A percentile compares a stretch with the other conserved stretches of the same genome.
These are phyloP conservation scores for Rhyzopertha dominica DNA, from an alignment of 1,140 invertebrate species.

Conservation along the genomic window DNA sequence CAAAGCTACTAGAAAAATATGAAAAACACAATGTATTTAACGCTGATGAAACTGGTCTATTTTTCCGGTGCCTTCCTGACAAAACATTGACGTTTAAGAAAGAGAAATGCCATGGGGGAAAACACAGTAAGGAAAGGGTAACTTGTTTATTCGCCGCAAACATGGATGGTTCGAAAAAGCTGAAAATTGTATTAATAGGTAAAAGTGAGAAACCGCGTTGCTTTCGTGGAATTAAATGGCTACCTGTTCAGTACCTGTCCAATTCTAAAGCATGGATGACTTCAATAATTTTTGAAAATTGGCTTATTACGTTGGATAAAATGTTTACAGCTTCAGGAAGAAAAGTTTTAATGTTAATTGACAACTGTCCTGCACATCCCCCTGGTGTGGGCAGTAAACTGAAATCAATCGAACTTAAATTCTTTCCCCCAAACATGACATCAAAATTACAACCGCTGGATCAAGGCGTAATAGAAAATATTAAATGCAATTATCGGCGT, in stretches of 20 bases:
- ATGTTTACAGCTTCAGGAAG: constrained; percentile 36
- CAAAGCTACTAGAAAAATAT: constrained; percentile 17
- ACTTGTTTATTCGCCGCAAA: constrained; percentile 44
- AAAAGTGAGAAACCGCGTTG: constrained; percentile 12
- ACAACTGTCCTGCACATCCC: constrained; percentile 45
- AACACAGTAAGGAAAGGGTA: constrained; percentile 40
- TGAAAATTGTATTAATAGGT: constrained; percentile 41
- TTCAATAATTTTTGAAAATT: constrained; percentile 31
- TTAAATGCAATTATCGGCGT: constrained; percentile 20
- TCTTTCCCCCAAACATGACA: constrained; percentile 19
- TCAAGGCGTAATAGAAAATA: constrained; percentile 15
- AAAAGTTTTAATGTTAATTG: constrained; percentile 47
- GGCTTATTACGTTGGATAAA: constrained; percentile 35
- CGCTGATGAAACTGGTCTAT: constrained; percentile 46
- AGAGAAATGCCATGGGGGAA: constrained; percentile 27
- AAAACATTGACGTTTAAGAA: constrained; percentile 28
- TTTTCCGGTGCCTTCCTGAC: constrained; percentile 40
- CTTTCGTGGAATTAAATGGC: constrained; percentile 33
- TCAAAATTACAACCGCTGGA: constrained; percentile 16
- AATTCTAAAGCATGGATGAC: constrained; percentile 49
- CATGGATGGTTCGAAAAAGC: constrained; percentile 44
- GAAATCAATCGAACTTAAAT: constrained; percentile 22
- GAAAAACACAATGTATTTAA: constrained; percentile 42
- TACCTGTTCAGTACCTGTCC: constrained; percentile 41
- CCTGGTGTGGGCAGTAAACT: constrained; percentile 8